A percentile compares a stretch with the other conserved stretches of the same genome.
phyloP scores from a whole-genome alignment of 2,797 vertebrate species.

The Epinephelus coioides region DNA sequence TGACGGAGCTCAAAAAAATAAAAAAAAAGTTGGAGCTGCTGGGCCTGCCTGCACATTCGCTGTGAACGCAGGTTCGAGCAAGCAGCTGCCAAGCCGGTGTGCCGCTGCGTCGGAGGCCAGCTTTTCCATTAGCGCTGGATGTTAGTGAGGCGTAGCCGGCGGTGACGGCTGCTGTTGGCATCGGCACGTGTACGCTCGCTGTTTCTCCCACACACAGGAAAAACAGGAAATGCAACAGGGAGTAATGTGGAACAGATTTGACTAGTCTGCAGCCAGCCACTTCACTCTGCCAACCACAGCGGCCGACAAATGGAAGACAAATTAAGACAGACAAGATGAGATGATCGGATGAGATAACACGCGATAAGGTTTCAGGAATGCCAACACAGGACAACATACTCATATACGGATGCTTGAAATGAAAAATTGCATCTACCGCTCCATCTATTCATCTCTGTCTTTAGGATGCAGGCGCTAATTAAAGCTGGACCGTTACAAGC shows the following conservation, averaged over 20 bases:
- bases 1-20: constrained; percentile 17
- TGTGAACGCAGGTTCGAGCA: constrained; percentile 34
- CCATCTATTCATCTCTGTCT: neutral
- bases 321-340: neutral
- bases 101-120: constrained; percentile 52
- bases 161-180: constrained; percentile 66
- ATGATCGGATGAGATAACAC: neutral
- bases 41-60: constrained; percentile 5
- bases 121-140: constrained; percentile 72
- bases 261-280: constrained; percentile 67
- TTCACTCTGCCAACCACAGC: constrained; percentile 67
- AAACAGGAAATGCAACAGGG: constrained; percentile 73
- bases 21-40: constrained; percentile 13
- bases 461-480: constrained; percentile 79
- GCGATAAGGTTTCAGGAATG: neutral
- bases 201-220: constrained; percentile 45
- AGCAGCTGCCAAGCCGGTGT: constrained; percentile 60
- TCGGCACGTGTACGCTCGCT: constrained; percentile 31
- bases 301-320: constrained; percentile 37
- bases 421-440: neutral
- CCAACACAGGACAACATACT: neutral
- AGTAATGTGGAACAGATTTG: constrained; percentile 80
- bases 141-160: constrained; percentile 63
- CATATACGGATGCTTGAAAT: neutral
- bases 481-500: constrained; percentile 71